Percentiles rank a stretch among this genome's conserved stretches.
phyloP scores from a whole-genome alignment of 1,140 invertebrate genomes.

The Hylaeus volcanicus region DNA sequence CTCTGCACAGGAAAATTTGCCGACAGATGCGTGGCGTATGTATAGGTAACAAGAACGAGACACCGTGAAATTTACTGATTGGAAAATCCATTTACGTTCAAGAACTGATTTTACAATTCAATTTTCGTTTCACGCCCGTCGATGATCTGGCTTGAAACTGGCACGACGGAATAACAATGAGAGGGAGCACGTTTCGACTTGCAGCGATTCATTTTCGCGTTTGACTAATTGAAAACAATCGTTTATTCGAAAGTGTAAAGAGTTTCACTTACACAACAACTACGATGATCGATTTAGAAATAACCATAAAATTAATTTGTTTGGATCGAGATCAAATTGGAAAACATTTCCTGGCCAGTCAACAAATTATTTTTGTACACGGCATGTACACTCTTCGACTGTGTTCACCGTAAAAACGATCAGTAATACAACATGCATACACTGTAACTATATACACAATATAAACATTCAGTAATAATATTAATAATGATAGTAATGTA shows the following conservation, averaged over 20 bases:
- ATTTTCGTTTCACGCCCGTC: neutral
- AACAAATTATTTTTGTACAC: too few species aligned
- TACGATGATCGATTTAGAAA: too few species aligned
- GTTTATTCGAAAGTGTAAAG: neutral
- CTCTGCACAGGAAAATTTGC: constrained; percentile 2
- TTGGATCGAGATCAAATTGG: neutral
- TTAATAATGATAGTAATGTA: too few species aligned
- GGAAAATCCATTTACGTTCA: neutral
- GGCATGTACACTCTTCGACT: too few species aligned
- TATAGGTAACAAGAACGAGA: neutral
- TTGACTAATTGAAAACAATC: neutral
- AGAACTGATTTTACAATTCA: neutral
- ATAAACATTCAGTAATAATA: too few species aligned
- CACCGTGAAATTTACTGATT: constrained; percentile 7
- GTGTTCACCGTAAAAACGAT: too few species aligned
- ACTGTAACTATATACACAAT: too few species aligned
- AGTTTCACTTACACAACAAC: neutral
- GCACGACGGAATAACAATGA: neutral
- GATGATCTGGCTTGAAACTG: neutral
- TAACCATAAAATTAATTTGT: neutral
- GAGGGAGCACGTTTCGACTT: neutral
- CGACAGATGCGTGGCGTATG: neutral
- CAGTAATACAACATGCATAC: too few species aligned
- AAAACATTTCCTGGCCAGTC: too few species aligned
- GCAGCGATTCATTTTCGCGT: neutral